Conservation (phyloP, 2,888 invertebrate species). For the Argynnis bischoffii region DNA sequence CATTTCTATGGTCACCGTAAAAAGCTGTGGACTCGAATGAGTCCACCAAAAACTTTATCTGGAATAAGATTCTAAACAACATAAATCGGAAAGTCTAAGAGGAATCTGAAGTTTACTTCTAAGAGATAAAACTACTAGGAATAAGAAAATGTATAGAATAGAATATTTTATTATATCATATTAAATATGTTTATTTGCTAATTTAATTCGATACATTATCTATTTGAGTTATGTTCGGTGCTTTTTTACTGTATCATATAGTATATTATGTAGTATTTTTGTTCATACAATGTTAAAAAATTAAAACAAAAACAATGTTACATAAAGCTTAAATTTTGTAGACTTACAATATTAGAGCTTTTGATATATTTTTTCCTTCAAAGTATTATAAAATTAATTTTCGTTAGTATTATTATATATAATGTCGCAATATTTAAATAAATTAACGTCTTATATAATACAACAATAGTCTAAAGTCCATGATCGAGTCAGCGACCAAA, state of each 20-base stretch:
- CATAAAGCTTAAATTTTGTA: no score
- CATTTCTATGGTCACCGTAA: neutral
- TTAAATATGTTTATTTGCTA: conserved; percentile 6
- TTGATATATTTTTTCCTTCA: no score
- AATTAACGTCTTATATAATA: neutral
- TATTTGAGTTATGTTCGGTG: conserved; percentile 7
- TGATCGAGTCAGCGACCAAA: conserved; percentile 13
- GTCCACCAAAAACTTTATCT: conserved; percentile 3
- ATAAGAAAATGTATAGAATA: conserved; percentile 31
- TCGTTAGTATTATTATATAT: no score
- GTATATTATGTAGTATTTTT: neutral
- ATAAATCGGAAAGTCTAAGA: conserved; percentile 28
- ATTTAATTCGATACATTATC: conserved; percentile 1
- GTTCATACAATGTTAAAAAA: neutral
- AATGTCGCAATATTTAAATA: neutral
- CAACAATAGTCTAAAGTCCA: conserved; percentile 8
- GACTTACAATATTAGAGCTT: no score
- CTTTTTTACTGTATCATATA: neutral
- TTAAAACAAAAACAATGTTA: no score
- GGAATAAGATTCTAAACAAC: conserved; percentile 4
- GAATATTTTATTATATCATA: conserved; percentile 10
- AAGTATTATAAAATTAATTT: no score
- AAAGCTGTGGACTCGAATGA: neutral
- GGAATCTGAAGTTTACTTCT: conserved; percentile 31
- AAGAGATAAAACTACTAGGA: conserved; percentile 34